Base-by-base conservation (phyloP, 2,888 invertebrate genomes). In the Leptinotarsa tumamoca region DNA sequence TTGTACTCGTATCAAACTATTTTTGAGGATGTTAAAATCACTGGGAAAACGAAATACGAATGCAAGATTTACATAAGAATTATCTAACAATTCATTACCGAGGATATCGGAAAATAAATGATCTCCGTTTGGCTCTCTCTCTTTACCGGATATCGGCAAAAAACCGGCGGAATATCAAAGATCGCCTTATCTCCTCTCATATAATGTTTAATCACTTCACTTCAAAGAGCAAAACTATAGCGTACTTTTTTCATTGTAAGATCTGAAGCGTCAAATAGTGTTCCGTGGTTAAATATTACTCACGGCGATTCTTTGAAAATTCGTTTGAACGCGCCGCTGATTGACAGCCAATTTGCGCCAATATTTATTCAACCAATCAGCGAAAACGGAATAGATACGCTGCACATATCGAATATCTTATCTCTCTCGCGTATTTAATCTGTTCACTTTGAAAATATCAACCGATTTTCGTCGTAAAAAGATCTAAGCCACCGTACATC, bases 331-430 rank as follows among this genome's bases (percentile, higher is more conserved):
- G n/a, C 21, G 52, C 75, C 75, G 75, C 75, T 76, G 75, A 76
- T 72, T 76, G 75, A 76, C 72, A 76, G 75, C 72, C 67, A 72
- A 72, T 72, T 76, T 71, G 70, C 74, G 56, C 73, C 76, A 73
- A 76, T 78, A 78, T 80, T 80, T 78, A 78, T 74, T 77, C 74
- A 77, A 80, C 78, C 77, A 80, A 80, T 80, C 80, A 77, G 79
- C 77, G 77, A 79, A 79, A 77, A 73, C 75, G 52, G 58, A 72
- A 58, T 58, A 58, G 58, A 58, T 58, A 58, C 21, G 3, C 10
- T 27, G 58, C 58, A 43, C 43, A 58, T 58, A 58, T 58, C 58
- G 21, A 58, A 23, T 58, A 58, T 58, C 58, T 58, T 58, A 58
- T 58, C 58, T 58, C 23, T 58, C 4, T 23, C 15, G 23, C 23